A percentile compares a stretch with the other conserved stretches of the same genome.
phyloP scores from a whole-genome alignment of 2,888 invertebrate genomes.

The Tachystola acroxantha region DNA sequence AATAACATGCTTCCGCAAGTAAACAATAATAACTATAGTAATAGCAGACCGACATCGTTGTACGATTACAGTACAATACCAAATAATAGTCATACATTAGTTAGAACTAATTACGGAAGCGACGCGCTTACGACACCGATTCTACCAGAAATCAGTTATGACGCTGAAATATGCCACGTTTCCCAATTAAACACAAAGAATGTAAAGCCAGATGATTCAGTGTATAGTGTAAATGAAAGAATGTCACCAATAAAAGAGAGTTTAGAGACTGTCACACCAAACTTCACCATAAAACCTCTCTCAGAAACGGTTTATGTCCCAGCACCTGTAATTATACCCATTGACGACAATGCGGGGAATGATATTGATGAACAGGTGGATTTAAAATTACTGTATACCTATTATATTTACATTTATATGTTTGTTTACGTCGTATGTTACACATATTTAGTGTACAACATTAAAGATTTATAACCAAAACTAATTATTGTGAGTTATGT shows the following conservation, averaged over 20 bases:
- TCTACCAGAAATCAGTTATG: conserved; percentile 48
- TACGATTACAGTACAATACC: conserved; percentile 33
- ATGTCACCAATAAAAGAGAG: conserved; percentile 12
- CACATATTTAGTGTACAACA: conserved; percentile 54
- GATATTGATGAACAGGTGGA: conserved; percentile 60
- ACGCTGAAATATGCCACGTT: conserved; percentile 42
- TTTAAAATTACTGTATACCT: conserved; percentile 64
- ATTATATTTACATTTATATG: conserved; percentile 58
- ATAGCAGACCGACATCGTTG: conserved; percentile 35
- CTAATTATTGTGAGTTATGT: conserved; percentile 42
- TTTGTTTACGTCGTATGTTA: conserved; percentile 59
- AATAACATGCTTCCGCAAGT: conserved; percentile 31
- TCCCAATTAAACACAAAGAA: conserved; percentile 23
- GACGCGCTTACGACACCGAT: conserved; percentile 25
- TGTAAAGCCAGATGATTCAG: conserved; percentile 7
- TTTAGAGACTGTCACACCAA: conserved; percentile 14
- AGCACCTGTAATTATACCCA: conserved; percentile 20
- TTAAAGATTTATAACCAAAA: conserved; percentile 42
- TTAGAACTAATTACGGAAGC: conserved; percentile 35
- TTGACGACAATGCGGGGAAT: conserved; percentile 38
- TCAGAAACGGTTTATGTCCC: conserved; percentile 16
- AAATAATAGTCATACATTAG: conserved; percentile 18
- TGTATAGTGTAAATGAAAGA: conserved; percentile 16
- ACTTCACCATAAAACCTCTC: conserved; percentile 20
- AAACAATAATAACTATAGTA: conserved; percentile 32